These are phyloP conservation scores for Atta colombica DNA, from an alignment of 1,140 invertebrate species.

Conservation along the genomic window DNA sequence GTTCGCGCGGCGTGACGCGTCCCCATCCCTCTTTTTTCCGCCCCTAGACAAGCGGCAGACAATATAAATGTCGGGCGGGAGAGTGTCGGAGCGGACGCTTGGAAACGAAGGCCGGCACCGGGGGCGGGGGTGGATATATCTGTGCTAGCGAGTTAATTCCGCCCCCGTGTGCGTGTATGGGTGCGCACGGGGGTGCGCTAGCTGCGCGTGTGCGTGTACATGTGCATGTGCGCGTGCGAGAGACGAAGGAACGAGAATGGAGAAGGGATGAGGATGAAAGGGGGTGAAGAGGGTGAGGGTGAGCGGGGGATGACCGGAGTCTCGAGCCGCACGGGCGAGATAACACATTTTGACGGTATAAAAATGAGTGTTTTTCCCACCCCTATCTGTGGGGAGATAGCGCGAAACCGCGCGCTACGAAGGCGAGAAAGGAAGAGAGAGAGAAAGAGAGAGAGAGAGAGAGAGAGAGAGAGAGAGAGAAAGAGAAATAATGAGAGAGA, in stretches of 20 bases:
- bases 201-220: conserved; percentile 43
- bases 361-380: conserved; percentile 78
- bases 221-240: conserved; percentile 30
- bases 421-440: conserved; percentile 9
- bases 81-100: conserved; percentile 49
- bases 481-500: not conserved
- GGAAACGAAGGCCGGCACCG: conserved; percentile 71
- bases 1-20: conserved; percentile 37
- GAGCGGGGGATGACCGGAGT: conserved; percentile 45
- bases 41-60: conserved; percentile 77
- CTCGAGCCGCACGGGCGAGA: conserved; percentile 75
- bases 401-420: conserved; percentile 68
- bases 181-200: not conserved
- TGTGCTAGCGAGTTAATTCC: conserved; percentile 85
- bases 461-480: conserved; percentile 1
- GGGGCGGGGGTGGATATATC: conserved; percentile 80
- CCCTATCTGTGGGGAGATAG: conserved; percentile 74
- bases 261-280: conserved; percentile 42
- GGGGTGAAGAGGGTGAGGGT: not conserved
- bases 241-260: conserved; percentile 48
- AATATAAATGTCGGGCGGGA: conserved; percentile 80
- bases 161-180: conserved; percentile 75
- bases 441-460: conserved; percentile 50
- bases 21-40: conserved; percentile 45
- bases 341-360: conserved; percentile 79